Conservation (phyloP, 2,113 vertebrate genomes). For the Coryphaenoides rupestris region DNA sequence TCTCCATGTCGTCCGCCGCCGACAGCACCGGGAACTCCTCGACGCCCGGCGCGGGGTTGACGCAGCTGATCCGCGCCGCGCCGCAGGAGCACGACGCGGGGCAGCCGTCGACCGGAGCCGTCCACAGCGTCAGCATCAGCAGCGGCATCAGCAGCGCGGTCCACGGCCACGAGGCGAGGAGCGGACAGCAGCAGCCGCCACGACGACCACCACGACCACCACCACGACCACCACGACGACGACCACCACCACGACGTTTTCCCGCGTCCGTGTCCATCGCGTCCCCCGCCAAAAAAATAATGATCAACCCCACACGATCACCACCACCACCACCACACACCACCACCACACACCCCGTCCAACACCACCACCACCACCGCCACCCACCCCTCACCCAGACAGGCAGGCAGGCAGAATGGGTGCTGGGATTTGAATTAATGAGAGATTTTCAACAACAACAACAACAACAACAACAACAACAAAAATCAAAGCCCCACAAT, state of each 20-base stretch:
- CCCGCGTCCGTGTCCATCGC: slow-evolving; percentile 79
- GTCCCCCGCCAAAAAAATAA: slow-evolving; percentile 59
- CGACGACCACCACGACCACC: too few species aligned
- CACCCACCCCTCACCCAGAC: too few species aligned
- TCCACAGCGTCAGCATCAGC: slow-evolving; percentile 76
- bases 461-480: background rate
- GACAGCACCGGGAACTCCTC: slow-evolving; percentile 85
- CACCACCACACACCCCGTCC: too few species aligned
- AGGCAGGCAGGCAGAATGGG: slow-evolving; percentile 18
- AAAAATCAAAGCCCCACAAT: slow-evolving; percentile 10
- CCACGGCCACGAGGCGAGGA: too few species aligned
- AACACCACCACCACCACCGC: too few species aligned
- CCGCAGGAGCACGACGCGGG: slow-evolving; percentile 86
- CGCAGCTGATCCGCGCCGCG: slow-evolving; percentile 83
- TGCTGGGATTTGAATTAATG: too few species aligned
- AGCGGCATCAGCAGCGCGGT: slow-evolving; percentile 81
- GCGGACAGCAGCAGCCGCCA: too few species aligned
- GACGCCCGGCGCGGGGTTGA: slow-evolving; percentile 76
- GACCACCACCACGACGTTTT: slow-evolving; percentile 72
- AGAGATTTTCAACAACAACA: background rate
- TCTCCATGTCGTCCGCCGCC: slow-evolving; percentile 82
- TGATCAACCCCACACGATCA: slow-evolving; percentile 46
- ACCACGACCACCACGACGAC: too few species aligned
- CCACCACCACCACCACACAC: too few species aligned
- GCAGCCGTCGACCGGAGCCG: slow-evolving; percentile 78